Evolutionary conservation across 2,113 vertebrate genomes (phyloP).

Genomic region (Sisor rabdophorus): DNA sequence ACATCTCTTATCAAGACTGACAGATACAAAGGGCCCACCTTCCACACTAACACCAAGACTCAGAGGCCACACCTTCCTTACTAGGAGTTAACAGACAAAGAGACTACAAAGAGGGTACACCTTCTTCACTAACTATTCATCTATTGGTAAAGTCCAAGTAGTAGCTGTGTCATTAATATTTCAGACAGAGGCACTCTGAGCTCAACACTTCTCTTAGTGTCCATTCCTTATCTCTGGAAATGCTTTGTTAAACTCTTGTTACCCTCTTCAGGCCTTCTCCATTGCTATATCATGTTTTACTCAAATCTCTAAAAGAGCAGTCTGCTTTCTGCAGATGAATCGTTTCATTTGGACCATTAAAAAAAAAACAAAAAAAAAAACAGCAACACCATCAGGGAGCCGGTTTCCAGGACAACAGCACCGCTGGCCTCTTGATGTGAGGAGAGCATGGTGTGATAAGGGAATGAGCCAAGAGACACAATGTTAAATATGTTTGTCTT

Average conservation of each 20-base stretch:
- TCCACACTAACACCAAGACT: not conserved
- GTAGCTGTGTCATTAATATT: not conserved
- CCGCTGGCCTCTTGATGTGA: constrained; percentile 37
- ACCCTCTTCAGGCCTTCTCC: constrained; percentile 22
- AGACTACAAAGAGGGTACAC: not conserved
- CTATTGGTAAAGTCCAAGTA: no score
- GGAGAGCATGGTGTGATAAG: constrained; percentile 6
- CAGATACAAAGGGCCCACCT: not conserved
- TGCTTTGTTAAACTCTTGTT: constrained; percentile 28
- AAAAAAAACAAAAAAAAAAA: not conserved
- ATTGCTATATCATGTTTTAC: not conserved
- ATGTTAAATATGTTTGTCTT: constrained; percentile 44
- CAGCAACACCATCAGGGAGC: constrained; percentile 28
- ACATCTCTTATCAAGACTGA: not conserved
- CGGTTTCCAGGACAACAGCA: constrained; percentile 51
- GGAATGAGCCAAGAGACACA: constrained; percentile 33
- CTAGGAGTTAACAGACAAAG: not conserved
- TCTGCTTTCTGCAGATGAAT: constrained; percentile 26
- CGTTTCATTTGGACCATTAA: constrained; percentile 37
- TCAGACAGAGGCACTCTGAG: constrained; percentile 10
- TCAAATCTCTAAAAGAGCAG: constrained; percentile 19
- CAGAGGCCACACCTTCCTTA: no score
- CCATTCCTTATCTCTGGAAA: constrained; percentile 41
- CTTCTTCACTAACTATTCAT: not conserved
- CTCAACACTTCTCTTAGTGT: constrained; percentile 15